Evolutionary conservation across 1,140 invertebrate species (phyloP).

Genomic region (Holcopasites calliopsidis): DNA sequence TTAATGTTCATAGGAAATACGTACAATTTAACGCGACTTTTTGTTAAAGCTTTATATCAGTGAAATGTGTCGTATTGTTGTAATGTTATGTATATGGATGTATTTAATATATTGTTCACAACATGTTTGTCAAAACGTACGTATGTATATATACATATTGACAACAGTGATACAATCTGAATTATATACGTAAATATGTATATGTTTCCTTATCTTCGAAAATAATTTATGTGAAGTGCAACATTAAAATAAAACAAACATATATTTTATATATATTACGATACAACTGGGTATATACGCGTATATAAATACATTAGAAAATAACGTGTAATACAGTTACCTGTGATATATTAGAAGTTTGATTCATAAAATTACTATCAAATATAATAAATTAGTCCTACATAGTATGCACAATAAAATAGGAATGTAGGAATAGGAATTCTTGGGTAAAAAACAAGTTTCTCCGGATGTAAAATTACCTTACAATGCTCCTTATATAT

Average conservation of each 20-base stretch:
- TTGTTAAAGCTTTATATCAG: conserved; percentile 39
- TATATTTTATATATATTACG: conserved; percentile 41
- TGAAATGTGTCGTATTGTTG: conserved; percentile 5
- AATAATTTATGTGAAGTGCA: conserved; percentile 10
- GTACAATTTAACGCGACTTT: background rate
- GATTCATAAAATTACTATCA: conserved; percentile 24
- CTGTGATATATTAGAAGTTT: conserved; percentile 13
- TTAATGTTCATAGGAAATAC: background rate
- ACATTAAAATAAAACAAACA: background rate
- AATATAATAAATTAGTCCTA: no score
- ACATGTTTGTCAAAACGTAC: conserved; percentile 8
- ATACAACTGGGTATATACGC: background rate
- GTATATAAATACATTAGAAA: conserved; percentile 11
- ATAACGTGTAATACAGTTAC: conserved; percentile 11
- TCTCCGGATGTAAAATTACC: background rate
- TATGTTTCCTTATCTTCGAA: background rate
- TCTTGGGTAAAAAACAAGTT: background rate
- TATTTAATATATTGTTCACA: background rate
- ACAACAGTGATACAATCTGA: background rate
- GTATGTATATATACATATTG: conserved; percentile 33
- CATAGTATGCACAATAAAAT: no score
- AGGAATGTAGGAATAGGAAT: background rate
- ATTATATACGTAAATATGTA: background rate
- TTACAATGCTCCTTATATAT: background rate
- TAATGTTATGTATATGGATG: background rate